These are phyloP conservation scores for Spodoptera littoralis DNA, from an alignment of 2,888 invertebrate genomes.

Conservation along the genomic window DNA sequence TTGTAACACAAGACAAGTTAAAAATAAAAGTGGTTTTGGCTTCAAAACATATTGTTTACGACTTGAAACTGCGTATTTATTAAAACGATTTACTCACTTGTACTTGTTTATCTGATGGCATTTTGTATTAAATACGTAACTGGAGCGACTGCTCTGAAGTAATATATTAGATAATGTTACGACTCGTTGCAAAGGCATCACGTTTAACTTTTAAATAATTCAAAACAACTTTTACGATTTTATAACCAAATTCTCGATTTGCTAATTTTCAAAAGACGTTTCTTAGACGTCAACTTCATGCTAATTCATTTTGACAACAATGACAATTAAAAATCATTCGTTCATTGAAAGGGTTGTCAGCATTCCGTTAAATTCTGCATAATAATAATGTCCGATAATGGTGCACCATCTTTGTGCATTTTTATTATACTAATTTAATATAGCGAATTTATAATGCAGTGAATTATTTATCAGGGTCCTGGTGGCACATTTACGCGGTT, in stretches of 20 bases:
- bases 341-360: too few species aligned
- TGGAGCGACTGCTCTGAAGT: constrained; percentile 64
- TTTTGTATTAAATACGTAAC: constrained; percentile 56
- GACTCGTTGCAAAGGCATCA: constrained; percentile 71
- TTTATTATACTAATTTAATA: too few species aligned
- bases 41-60: constrained; percentile 52
- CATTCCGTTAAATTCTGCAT: too few species aligned
- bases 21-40: constrained; percentile 55
- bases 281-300: constrained; percentile 1
- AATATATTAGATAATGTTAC: constrained; percentile 63
- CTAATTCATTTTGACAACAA: neutral
- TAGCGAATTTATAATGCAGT: too few species aligned
- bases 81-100: constrained; percentile 60
- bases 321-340: too few species aligned
- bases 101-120: constrained; percentile 59
- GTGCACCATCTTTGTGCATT: too few species aligned
- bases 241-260: neutral
- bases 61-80: constrained; percentile 48
- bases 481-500: too few species aligned
- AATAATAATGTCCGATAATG: too few species aligned
- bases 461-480: too few species aligned
- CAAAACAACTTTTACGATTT: neutral
- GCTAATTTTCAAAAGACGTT: neutral
- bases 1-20: constrained; percentile 24
- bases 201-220: constrained; percentile 15